phyloP scores from a whole-genome alignment of 2,113 vertebrate genomes.

The Apus apus region DNA sequence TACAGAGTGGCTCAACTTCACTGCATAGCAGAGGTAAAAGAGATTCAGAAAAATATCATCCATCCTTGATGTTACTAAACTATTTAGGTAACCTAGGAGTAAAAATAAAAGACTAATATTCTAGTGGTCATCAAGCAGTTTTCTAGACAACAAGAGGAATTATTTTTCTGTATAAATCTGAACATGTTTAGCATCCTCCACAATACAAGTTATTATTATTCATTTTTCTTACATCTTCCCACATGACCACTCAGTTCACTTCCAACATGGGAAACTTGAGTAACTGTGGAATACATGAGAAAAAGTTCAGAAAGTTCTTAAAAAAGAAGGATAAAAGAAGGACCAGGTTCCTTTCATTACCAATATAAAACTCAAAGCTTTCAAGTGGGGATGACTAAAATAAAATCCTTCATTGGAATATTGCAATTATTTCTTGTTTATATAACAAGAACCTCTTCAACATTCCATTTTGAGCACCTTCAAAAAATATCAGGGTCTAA shows the following conservation, averaged over 20 bases:
- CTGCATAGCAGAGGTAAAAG: background rate
- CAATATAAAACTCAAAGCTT: background rate
- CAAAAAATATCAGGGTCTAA: background rate
- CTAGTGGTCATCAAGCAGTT: background rate
- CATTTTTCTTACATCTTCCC: background rate
- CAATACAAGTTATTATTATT: background rate
- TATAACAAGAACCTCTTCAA: background rate
- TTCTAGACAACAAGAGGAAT: background rate
- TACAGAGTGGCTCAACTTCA: constrained; percentile 44
- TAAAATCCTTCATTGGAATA: background rate
- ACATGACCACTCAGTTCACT: background rate
- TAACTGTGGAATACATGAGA: background rate
- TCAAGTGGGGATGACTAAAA: background rate
- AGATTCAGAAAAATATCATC: constrained; percentile 42
- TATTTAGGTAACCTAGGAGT: background rate
- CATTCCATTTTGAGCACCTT: background rate
- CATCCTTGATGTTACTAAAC: constrained; percentile 36
- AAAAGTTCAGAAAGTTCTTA: background rate
- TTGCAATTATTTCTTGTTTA: background rate
- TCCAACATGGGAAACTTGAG: background rate
- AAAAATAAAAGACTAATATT: background rate
- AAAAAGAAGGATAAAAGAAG: background rate
- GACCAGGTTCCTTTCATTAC: background rate
- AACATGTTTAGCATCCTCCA: background rate
- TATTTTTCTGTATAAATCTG: background rate